Conservation (phyloP, 2,888 invertebrate genomes). For the Leucophenga maculata region DNA sequence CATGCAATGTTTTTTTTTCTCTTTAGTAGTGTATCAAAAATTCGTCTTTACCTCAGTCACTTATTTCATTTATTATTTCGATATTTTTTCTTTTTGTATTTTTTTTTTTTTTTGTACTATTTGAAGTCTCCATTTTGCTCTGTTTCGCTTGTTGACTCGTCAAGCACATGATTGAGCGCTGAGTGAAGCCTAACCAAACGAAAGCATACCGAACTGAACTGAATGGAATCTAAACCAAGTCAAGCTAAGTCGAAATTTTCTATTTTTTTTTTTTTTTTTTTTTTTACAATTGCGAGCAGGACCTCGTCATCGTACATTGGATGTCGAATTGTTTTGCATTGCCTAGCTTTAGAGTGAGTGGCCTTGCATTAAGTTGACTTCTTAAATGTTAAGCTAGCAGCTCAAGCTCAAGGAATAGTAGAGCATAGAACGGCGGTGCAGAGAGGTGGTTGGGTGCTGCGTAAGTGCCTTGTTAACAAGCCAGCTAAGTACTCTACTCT, state of each 20-base stretch:
- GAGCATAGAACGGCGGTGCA: too few species aligned
- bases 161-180: neutral
- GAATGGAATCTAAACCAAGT: neutral
- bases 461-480: slow-evolving; percentile 12
- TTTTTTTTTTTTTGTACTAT: neutral
- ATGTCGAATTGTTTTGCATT: too few species aligned
- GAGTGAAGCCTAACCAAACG: neutral
- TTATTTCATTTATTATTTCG: too few species aligned
- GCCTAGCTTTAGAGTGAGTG: too few species aligned
- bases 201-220: neutral
- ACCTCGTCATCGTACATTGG: too few species aligned
- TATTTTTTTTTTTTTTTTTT: too few species aligned
- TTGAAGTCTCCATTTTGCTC: neutral
- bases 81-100: neutral
- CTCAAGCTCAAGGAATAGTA: too few species aligned
- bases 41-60: too few species aligned
- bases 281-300: too few species aligned
- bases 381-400: neutral
- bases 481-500: neutral
- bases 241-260: neutral
- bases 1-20: too few species aligned
- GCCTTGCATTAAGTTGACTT: neutral
- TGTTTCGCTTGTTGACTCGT: neutral
- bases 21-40: too few species aligned
- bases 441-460: neutral